phyloP scores from a whole-genome alignment of 2,113 vertebrate species.

The Lasiurus cinereus region DNA sequence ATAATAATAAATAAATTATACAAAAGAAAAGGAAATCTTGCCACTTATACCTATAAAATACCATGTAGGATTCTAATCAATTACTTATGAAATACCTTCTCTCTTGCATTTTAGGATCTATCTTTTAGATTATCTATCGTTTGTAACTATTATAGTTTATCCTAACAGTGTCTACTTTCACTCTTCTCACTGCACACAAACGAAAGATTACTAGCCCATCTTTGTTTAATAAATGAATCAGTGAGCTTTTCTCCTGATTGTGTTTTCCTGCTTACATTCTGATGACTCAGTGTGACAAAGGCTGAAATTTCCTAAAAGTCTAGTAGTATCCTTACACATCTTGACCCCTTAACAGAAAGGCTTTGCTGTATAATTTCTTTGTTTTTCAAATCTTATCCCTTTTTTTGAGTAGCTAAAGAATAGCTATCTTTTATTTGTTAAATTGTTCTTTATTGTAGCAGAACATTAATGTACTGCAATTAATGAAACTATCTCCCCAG shows the following conservation, averaged over 20 bases:
- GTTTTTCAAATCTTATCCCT: neutral
- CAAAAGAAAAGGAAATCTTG: neutral
- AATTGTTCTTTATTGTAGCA: neutral
- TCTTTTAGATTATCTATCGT: neutral
- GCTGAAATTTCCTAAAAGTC: neutral
- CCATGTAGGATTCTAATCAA: no score
- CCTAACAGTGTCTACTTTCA: neutral
- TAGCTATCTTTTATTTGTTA: neutral
- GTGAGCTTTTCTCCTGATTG: neutral
- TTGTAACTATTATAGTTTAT: neutral
- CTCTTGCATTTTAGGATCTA: neutral
- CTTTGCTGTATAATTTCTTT: neutral
- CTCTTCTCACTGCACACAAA: neutral
- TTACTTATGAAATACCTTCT: no score
- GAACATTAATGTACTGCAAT: neutral
- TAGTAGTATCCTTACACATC: neutral
- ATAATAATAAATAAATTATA: no score
- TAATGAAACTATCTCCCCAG: neutral
- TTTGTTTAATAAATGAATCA: neutral
- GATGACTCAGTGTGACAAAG: neutral
- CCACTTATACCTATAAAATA: neutral
- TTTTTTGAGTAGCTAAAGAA: neutral
- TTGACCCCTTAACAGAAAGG: neutral
- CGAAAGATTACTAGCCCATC: neutral
- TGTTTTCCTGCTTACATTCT: neutral